phyloP scores from a whole-genome alignment of 2,113 vertebrate species.

The Dascyllus trimaculatus region DNA sequence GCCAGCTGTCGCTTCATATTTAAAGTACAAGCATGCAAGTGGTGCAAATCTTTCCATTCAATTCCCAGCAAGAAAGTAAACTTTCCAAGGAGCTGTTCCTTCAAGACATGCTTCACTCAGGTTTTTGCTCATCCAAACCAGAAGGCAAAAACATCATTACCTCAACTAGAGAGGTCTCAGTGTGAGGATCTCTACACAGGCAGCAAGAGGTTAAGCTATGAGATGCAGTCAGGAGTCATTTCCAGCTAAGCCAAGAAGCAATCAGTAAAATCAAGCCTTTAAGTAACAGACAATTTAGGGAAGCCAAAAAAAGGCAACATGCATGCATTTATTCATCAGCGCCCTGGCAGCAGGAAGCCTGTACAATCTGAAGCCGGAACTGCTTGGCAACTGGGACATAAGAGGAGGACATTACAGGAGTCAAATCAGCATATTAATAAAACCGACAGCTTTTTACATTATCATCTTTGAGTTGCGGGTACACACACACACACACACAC shows the following conservation, averaged over 20 bases:
- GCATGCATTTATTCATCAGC: not conserved
- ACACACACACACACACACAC: slow-evolving; percentile 10
- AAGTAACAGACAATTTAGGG: slow-evolving; percentile 1
- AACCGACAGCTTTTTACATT: slow-evolving; percentile 16
- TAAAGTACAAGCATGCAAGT: too few relatives aligned
- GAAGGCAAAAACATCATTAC: too few relatives aligned
- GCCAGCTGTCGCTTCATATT: not conserved
- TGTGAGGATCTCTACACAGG: not conserved
- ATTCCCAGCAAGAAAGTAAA: too few relatives aligned
- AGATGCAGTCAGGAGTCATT: not conserved
- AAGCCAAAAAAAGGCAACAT: not conserved
- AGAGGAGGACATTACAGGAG: slow-evolving; percentile 6
- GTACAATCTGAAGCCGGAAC: not conserved
- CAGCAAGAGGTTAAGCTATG: not conserved
- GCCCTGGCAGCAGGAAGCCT: not conserved
- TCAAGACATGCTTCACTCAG: too few relatives aligned
- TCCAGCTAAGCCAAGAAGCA: not conserved
- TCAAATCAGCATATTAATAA: slow-evolving; percentile 17
- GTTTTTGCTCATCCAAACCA: too few relatives aligned
- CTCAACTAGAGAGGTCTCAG: too few relatives aligned
- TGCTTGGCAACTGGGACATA: not conserved
- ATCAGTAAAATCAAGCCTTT: not conserved
- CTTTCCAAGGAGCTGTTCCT: too few relatives aligned
- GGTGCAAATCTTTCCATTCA: too few relatives aligned
- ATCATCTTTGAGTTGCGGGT: slow-evolving; percentile 22